Evolutionary conservation across 1,140 invertebrate species (phyloP), one percentile per base, ranked within the genome.

Genomic region (Trypoxylus dichotomus): DNA sequence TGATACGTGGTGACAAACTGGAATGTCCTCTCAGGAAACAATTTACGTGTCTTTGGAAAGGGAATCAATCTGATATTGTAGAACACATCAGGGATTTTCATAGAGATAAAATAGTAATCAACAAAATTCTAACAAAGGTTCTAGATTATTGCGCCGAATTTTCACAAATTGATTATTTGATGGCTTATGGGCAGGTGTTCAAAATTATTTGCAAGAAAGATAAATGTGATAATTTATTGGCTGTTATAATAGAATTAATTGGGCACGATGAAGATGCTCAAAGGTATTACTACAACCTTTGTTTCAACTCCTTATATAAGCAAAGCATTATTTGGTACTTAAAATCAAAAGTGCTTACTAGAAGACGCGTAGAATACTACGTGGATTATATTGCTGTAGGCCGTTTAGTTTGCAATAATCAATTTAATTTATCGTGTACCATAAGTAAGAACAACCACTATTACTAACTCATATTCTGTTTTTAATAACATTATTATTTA

Each of bases 281-380:
- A 24, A 68, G 27, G 24, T 68, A 68, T 29, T 27, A 68, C 24
- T 68, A 68, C 24, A 68, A 68, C 27, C 25, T 68, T 68, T 68
- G 60, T 68, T 68, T 68, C 24, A 68, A 68, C 24, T 68, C 60
- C 1, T 68, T 68, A 27, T 68, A 68, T 68, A 68, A 68, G 24
- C 60, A 68, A 68, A 68, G 60, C 24, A 10, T 68, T 25, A 68
- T 68, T 68, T 68, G 60, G 60, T 68, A 68, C 27, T 13, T 29
- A 24, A 68, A 68, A 27, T 68, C 60, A 8, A 68, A 68, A 25
- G 60, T 68, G 19, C 27, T 68, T 24, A 13, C 19, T 29, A 68
- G 60, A 25, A 27, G 60, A 68, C 60, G 60, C 8, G 24, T 68
- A 13, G 60, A 68, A 15, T 68, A 27, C 27, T 68, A 68, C 27